These are phyloP conservation scores for Murina feae DNA, from an alignment of 2,113 vertebrate genomes.

Conservation along the genomic window DNA sequence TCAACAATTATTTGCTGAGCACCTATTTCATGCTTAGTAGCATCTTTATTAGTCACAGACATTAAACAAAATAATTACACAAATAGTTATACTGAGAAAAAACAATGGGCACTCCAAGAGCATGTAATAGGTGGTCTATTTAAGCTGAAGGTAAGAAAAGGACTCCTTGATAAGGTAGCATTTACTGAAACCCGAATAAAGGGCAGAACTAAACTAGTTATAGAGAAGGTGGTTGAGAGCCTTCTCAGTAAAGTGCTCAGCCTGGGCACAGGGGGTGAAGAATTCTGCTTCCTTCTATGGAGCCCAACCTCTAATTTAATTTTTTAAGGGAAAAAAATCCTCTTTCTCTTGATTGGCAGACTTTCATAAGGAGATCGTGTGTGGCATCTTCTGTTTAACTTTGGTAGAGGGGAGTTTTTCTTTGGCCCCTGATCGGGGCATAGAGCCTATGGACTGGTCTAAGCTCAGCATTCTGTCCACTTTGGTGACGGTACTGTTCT, in stretches of 20 bases:
- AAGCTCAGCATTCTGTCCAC: not conserved
- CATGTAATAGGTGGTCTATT: not conserved
- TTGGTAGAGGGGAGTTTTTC: not conserved
- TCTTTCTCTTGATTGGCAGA: not conserved
- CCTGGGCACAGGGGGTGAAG: not conserved
- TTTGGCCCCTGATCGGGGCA: not conserved
- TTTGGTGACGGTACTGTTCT: not conserved
- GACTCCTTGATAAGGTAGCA: not conserved
- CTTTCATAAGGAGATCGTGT: not conserved
- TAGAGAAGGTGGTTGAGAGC: rapidly evolving
- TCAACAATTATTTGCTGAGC: not conserved
- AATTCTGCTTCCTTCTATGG: not conserved
- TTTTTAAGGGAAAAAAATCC: not conserved
- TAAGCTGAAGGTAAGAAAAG: not conserved
- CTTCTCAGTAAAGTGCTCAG: not conserved
- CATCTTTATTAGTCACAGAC: conserved; percentile 34
- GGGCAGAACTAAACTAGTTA: not conserved
- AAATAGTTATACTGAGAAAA: conserved; percentile 39
- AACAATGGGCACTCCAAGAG: not conserved
- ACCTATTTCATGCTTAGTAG: conserved; percentile 17
- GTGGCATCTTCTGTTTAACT: not conserved
- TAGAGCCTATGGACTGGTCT: not conserved
- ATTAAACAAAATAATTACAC: conserved; percentile 46
- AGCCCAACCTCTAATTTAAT: not conserved
- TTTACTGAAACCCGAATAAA: not conserved